Base-by-base conservation (phyloP, 2,888 invertebrate species). In the Tinea trinotella region DNA sequence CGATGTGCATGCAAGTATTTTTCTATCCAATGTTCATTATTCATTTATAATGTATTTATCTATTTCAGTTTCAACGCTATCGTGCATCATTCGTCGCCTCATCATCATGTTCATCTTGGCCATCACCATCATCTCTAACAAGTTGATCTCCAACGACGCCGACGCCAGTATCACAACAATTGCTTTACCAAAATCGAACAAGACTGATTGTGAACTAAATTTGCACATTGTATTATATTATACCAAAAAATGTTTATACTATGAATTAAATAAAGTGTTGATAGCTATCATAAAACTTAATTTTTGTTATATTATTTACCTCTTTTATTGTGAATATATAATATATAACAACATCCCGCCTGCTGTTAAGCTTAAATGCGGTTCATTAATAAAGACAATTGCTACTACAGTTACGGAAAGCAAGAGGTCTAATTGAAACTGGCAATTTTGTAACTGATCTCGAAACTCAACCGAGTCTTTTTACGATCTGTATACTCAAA, bases 41-140 rank as follows among this genome's bases (percentile, higher is more conserved):
- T n/a, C n/a, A n/a, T n/a, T n/a, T n/a, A n/a, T n/a, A n/a, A n/a
- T n/a, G n/a, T n/a, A n/a, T n/a, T n/a, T 60, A 54, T 56, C 54
- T 46, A 67, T 69, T 75, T 56, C 69, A 90, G 90, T 57, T 90
- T 90, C 70, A 89, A 89, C 70, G 90, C 90, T 57, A 78, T 88
- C 60, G 88, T 88, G 54, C 84, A 86, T 60, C 86, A 87, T 59
- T 80, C 87, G 5, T 82, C 84, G 63, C 84, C 84, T 60, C 85
- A 85, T 71, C 85, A 85, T 67, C 84, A 85, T 66, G 67, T 84
- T 65, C 85, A 84, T 67, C 62, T 75, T n/a, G 61, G 74, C 9
- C 83, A 83, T n/a, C 82, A 81, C 55, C 64, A 61, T 20, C 73
- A 71, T 56, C 65, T 71, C 57, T 75, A 65, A 70, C n/a, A 10